phyloP scores from a whole-genome alignment of 2,888 invertebrate species.

The Stomorhina lunata region DNA sequence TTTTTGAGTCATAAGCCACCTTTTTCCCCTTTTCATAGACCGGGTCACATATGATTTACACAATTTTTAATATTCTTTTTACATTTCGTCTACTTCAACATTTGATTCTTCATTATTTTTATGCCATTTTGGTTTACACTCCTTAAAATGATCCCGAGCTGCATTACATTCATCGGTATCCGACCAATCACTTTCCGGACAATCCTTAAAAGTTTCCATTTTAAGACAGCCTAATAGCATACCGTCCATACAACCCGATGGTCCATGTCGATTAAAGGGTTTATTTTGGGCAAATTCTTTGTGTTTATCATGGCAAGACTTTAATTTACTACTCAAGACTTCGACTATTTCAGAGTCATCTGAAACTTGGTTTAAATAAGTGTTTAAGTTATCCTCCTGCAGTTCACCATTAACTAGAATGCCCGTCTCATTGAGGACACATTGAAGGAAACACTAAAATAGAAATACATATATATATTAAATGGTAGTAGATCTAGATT shows the following conservation, averaged over 20 bases:
- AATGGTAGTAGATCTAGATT: too few species aligned
- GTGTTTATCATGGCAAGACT: conserved; percentile 34
- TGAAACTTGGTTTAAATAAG: conserved; percentile 32
- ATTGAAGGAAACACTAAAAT: conserved; percentile 43
- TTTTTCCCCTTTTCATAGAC: too few species aligned
- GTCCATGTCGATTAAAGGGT: not conserved
- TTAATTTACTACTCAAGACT: conserved; percentile 20
- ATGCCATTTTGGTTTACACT: conserved; percentile 29
- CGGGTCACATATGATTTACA: too few species aligned
- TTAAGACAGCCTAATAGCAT: conserved; percentile 32
- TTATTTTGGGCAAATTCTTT: not conserved
- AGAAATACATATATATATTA: not conserved
- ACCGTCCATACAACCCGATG: conserved; percentile 9
- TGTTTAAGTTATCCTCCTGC: conserved; percentile 12
- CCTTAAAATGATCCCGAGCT: conserved; percentile 36
- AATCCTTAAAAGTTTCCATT: conserved; percentile 50
- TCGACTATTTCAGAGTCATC: conserved; percentile 37
- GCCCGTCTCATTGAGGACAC: conserved; percentile 49
- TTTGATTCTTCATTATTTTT: not conserved
- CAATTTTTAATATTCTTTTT: not conserved
- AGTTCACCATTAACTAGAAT: conserved; percentile 46
- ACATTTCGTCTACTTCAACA: not conserved
- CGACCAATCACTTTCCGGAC: conserved; percentile 46
- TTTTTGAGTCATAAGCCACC: too few species aligned
- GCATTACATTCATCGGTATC: conserved; percentile 51